Evolutionary conservation across 1,140 invertebrate species (phyloP).

Genomic region (Nasonia longicornis): DNA sequence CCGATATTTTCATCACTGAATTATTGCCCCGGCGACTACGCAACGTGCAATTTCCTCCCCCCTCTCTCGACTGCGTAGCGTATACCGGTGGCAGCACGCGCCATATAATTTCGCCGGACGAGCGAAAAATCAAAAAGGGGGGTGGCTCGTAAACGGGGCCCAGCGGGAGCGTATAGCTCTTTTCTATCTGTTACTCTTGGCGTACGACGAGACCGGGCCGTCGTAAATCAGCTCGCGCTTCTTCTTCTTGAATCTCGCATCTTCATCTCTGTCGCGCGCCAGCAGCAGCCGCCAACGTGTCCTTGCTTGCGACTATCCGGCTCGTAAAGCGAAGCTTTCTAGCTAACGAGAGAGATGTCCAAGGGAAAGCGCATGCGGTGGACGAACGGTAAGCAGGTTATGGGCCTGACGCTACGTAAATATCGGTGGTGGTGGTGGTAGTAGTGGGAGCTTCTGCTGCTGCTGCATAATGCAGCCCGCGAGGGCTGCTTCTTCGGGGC

Average conservation of each 20-base stretch:
- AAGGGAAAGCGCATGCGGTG: conserved; percentile 32
- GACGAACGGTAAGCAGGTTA: conserved; percentile 38
- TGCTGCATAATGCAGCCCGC: conserved; percentile 5
- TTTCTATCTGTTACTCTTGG: background rate
- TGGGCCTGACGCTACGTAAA: conserved; percentile 9
- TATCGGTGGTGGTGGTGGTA: background rate
- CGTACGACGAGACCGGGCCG: conserved; percentile 1
- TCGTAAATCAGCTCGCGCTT: conserved; percentile 41
- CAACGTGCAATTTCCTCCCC: background rate
- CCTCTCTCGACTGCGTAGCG: background rate
- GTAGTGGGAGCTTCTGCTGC: conserved; percentile 9
- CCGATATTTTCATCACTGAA: conserved; percentile 29
- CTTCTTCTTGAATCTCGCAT: background rate
- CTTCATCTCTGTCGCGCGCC: background rate
- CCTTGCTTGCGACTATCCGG: background rate
- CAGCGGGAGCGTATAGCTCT: background rate
- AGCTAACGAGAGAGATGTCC: conserved; percentile 9
- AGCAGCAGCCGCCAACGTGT: background rate
- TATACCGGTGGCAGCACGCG: conserved; percentile 43
- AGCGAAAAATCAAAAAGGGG: conserved; percentile 44
- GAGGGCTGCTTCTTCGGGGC: background rate
- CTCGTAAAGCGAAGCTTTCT: conserved; percentile 27
- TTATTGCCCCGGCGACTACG: conserved; percentile 19
- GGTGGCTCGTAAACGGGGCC: conserved; percentile 47
- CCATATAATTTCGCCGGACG: conserved; percentile 48